Conservation (phyloP, 2,888 invertebrate species). For the Hyalella azteca region DNA sequence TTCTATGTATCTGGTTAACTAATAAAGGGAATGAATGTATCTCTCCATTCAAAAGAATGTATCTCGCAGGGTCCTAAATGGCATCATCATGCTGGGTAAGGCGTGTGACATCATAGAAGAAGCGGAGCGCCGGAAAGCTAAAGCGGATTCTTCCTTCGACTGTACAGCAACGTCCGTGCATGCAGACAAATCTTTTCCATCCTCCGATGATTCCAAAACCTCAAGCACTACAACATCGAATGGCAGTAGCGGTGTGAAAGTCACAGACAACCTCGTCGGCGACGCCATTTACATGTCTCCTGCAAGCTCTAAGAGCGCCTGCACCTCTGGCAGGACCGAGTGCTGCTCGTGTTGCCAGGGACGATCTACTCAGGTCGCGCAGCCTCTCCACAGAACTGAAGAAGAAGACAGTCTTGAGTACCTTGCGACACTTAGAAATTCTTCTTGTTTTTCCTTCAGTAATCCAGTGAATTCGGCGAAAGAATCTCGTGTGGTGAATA, state of each 20-base stretch:
- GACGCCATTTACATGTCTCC: not conserved
- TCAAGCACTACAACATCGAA: not conserved
- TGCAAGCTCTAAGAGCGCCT: not conserved
- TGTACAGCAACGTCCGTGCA: not conserved
- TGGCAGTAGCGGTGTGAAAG: too few relatives aligned
- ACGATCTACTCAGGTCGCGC: not conserved
- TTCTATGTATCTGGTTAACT: too few relatives aligned
- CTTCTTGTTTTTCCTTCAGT: not conserved
- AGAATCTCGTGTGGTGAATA: not conserved
- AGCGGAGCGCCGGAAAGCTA: conserved; percentile 38
- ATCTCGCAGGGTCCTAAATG: conserved; percentile 72
- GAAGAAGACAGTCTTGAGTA: not conserved
- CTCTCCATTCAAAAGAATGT: not conserved
- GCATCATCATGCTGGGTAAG: conserved; percentile 86
- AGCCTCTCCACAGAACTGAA: not conserved
- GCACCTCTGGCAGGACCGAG: not conserved
- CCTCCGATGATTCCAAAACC: not conserved
- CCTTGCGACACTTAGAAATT: not conserved
- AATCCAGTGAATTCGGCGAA: not conserved
- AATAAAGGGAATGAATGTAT: too few relatives aligned
- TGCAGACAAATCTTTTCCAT: not conserved
- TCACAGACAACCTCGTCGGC: not conserved
- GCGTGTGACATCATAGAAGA: conserved; percentile 84
- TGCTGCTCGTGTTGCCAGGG: not conserved
- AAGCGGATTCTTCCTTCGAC: conserved; percentile 3